Evolutionary conservation across 92 coral and sea anemone species (phyloP).

Genomic region (Epizoanthus ramosus): DNA sequence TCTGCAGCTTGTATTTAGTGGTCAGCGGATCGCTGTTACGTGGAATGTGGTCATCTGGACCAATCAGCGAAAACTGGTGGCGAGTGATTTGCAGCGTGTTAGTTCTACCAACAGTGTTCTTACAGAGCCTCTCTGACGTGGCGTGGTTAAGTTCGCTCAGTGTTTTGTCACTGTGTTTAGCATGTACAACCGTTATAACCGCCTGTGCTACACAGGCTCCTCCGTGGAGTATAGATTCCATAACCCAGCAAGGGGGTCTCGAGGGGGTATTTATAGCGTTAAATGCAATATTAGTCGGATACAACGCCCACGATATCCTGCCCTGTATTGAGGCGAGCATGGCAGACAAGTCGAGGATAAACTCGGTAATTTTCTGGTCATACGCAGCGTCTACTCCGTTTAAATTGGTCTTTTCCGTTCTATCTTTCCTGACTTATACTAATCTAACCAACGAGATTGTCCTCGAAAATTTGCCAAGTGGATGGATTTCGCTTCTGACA

Average conservation of each 20-base stretch:
- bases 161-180: neutral
- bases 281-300: slow-evolving; percentile 25
- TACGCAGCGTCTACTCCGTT: slow-evolving; percentile 21
- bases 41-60: neutral
- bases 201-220: neutral
- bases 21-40: slow-evolving; percentile 27
- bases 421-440: slow-evolving; percentile 11
- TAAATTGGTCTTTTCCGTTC: slow-evolving; percentile 9
- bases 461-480: slow-evolving; percentile 8
- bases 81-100: slow-evolving; percentile 11
- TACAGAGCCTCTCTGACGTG: slow-evolving; percentile 12
- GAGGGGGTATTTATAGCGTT: slow-evolving; percentile 31
- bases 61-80: slow-evolving; percentile 29
- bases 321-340: slow-evolving; percentile 31
- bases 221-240: slow-evolving; percentile 12
- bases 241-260: neutral
- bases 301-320: slow-evolving; percentile 36
- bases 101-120: slow-evolving; percentile 17
- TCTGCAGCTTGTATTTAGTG: slow-evolving; percentile 31
- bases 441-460: slow-evolving; percentile 17
- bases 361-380: slow-evolving; percentile 22
- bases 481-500: slow-evolving; percentile 9
- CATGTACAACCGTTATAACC: neutral
- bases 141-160: slow-evolving; percentile 19
- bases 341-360: slow-evolving; percentile 30